A percentile compares a stretch with the other conserved stretches of the same genome.
Evolutionary conservation across 2,113 vertebrate genomes (phyloP).

Genomic region (Opisthocomus hoazin): DNA sequence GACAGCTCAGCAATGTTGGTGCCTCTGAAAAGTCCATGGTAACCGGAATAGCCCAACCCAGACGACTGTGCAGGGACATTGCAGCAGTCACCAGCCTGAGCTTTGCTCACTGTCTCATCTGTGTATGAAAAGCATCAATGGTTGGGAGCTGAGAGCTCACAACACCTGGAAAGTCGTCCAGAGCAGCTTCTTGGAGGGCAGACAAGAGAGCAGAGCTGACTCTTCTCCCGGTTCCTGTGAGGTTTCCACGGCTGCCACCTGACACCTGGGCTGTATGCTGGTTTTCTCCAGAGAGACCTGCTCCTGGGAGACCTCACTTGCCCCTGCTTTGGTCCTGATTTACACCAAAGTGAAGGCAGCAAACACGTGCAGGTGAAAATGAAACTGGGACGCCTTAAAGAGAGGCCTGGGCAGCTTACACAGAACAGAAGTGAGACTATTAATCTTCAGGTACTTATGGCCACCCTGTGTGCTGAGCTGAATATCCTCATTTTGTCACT

Average conservation of each 20-base stretch:
- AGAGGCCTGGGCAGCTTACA: accelerated
- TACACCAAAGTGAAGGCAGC: neutral
- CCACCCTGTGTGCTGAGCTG: neutral
- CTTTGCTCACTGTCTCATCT: neutral
- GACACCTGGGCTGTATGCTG: neutral
- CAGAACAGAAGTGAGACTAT: neutral
- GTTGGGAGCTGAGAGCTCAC: neutral
- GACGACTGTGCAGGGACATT: neutral
- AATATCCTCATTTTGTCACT: neutral
- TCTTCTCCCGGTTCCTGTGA: neutral
- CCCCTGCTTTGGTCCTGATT: neutral
- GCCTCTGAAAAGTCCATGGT: neutral
- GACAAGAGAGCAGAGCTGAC: neutral
- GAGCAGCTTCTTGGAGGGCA: neutral
- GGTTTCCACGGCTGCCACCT: neutral
- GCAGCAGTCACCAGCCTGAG: neutral
- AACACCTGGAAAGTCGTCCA: neutral
- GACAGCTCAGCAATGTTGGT: neutral
- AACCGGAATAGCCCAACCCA: accelerated
- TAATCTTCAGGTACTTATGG: accelerated
- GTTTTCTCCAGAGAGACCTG: accelerated
- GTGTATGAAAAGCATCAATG: neutral
- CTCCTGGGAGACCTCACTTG: neutral
- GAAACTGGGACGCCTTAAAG: neutral
- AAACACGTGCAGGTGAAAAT: accelerated